Evolutionary conservation across 2,113 vertebrate genomes (phyloP).

Genomic region (Aphelocoma coerulescens): DNA sequence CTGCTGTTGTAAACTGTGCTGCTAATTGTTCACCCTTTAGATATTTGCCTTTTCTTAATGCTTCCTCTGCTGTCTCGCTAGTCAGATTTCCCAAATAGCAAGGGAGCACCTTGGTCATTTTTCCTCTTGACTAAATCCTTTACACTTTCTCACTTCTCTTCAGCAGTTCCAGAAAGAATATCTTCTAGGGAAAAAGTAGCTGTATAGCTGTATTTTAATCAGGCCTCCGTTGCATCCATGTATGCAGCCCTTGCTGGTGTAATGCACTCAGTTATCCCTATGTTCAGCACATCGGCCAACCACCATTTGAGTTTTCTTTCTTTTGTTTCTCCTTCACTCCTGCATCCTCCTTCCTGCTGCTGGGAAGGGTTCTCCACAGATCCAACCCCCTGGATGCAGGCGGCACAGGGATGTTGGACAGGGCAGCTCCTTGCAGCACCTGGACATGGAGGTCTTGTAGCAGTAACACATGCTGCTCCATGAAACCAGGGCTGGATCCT

Average conservation of each 20-base stretch:
- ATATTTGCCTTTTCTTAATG: background rate
- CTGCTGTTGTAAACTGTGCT: background rate
- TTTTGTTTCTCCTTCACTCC: background rate
- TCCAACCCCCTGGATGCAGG: background rate
- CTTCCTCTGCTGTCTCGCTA: background rate
- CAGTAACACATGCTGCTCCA: accelerated
- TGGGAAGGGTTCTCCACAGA: background rate
- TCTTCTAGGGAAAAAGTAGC: background rate
- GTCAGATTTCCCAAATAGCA: background rate
- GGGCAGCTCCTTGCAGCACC: background rate
- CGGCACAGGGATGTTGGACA: background rate
- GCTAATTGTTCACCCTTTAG: background rate
- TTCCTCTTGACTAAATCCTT: background rate
- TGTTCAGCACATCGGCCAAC: accelerated
- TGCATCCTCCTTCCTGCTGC: background rate
- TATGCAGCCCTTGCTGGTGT: background rate
- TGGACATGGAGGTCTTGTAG: accelerated
- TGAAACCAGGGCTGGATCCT: background rate
- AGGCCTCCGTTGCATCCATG: background rate
- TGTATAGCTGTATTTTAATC: background rate
- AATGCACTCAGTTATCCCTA: too few relatives aligned
- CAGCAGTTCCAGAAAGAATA: background rate
- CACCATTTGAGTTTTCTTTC: background rate
- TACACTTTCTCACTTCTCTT: background rate
- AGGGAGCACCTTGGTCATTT: background rate